Evolutionary conservation across 2,888 invertebrate genomes (phyloP).

Genomic region (Trichacis sp.): DNA sequence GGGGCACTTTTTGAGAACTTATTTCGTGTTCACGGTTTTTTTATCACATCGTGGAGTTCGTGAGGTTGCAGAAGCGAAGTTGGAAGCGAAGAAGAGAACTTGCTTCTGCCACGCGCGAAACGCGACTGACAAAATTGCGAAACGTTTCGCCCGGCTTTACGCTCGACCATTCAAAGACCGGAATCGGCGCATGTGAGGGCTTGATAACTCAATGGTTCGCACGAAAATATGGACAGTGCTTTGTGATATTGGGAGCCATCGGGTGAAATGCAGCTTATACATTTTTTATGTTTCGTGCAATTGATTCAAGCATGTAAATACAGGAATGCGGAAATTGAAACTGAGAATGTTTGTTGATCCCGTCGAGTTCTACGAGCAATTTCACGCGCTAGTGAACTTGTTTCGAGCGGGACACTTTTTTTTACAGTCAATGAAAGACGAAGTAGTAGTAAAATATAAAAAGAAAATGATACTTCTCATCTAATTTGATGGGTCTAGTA

Average conservation of each 20-base stretch:
- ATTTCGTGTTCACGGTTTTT: too few relatives aligned
- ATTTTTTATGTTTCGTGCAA: not conserved
- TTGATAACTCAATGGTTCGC: not conserved
- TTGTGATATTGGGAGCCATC: too few relatives aligned
- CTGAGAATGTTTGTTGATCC: not conserved
- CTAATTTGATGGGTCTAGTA: too few relatives aligned
- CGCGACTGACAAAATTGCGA: constrained; percentile 55
- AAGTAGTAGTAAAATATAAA: too few relatives aligned
- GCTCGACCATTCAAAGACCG: constrained; percentile 25
- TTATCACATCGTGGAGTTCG: too few relatives aligned
- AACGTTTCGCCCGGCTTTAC: constrained; percentile 24
- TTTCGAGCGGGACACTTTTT: too few relatives aligned
- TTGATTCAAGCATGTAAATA: not conserved
- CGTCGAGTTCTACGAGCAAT: not conserved
- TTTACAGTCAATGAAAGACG: too few relatives aligned
- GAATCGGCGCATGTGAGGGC: constrained; percentile 17
- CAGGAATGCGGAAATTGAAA: not conserved
- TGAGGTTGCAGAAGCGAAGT: too few relatives aligned
- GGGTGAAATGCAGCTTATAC: not conserved
- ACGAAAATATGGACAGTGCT: too few relatives aligned
- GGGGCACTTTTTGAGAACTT: too few relatives aligned
- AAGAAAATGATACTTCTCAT: too few relatives aligned
- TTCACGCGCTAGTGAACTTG: too few relatives aligned
- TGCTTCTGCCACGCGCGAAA: constrained; percentile 59
- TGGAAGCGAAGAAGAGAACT: constrained; percentile 37